phyloP scores from a whole-genome alignment of 2,797 vertebrate species.

The Scyliorhinus canicula region DNA sequence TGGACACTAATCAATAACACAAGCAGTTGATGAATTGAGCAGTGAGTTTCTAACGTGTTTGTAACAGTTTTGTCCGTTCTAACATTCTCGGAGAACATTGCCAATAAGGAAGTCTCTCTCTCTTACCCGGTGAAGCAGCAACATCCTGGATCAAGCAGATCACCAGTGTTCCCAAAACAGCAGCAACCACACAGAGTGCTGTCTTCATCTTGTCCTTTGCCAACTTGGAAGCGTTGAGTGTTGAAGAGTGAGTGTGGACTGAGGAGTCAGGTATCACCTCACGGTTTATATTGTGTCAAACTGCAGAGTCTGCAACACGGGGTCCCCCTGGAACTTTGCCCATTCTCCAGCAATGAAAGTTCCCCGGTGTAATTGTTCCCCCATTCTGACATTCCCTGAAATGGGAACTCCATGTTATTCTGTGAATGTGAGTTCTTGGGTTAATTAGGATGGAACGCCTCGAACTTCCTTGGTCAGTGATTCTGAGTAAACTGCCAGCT shows the following conservation, averaged over 20 bases:
- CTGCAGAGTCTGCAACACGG: background rate
- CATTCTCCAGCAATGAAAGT: background rate
- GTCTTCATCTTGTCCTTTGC: background rate
- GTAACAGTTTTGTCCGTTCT: background rate
- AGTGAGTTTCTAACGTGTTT: background rate
- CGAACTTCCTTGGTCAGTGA: background rate
- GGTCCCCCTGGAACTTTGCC: background rate
- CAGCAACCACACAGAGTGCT: background rate
- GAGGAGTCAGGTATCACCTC: background rate
- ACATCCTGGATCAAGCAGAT: background rate
- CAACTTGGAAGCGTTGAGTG: background rate
- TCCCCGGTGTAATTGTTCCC: background rate
- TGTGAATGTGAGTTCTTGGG: background rate
- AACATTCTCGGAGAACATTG: background rate
- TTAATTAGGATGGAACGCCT: background rate
- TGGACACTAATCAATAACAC: background rate
- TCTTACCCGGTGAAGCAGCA: background rate
- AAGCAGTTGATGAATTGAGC: background rate
- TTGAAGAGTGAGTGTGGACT: background rate
- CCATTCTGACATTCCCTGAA: background rate
- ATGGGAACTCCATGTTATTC: background rate
- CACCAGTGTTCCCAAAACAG: background rate
- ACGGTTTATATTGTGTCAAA: background rate
- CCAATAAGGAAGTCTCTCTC: background rate
- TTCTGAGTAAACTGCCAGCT: background rate